Conservation (phyloP, 2,888 invertebrate genomes). For the Sphaeridia pumilis region DNA sequence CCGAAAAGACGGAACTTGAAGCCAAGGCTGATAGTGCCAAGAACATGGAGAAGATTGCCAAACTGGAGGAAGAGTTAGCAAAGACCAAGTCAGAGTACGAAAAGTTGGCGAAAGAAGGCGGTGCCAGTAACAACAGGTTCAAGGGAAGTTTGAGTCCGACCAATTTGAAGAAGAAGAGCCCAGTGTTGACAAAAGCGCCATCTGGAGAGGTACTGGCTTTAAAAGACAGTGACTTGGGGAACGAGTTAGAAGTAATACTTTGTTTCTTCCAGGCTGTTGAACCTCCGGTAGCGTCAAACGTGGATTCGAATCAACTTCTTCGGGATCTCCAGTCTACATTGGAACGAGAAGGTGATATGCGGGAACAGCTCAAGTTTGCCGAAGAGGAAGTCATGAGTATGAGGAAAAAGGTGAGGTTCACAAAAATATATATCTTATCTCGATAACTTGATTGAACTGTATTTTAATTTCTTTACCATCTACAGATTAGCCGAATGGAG, state of each 20-base stretch:
- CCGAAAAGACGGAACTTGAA: conserved; percentile 60
- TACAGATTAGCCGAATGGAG: conserved; percentile 80
- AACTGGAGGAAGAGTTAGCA: conserved; percentile 72
- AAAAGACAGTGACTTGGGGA: not conserved
- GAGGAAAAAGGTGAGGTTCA: conserved; percentile 26
- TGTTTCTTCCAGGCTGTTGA: conserved; percentile 23
- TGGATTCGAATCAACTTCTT: conserved; percentile 60
- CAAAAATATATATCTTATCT: too few relatives aligned
- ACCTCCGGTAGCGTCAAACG: conserved; percentile 31
- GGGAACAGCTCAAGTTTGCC: conserved; percentile 81
- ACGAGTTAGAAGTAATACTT: not conserved
- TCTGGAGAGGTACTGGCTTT: conserved; percentile 36
- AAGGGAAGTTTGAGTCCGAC: conserved; percentile 18
- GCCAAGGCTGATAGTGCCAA: conserved; percentile 39
- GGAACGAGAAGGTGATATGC: conserved; percentile 83
- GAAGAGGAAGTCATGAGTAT: conserved; percentile 65
- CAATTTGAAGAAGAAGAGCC: conserved; percentile 31
- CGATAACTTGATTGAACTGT: too few relatives aligned
- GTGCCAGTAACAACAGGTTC: too few relatives aligned
- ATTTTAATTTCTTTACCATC: too few relatives aligned
- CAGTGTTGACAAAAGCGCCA: conserved; percentile 32
- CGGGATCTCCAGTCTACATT: conserved; percentile 81
- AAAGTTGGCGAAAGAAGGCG: conserved; percentile 62
- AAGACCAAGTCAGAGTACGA: conserved; percentile 61
- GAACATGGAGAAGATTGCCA: conserved; percentile 56